A percentile compares a stretch with the other conserved stretches of the same genome.
These are phyloP conservation scores for Scaptomyza reducta DNA, from an alignment of 2,888 invertebrate species.

Conservation along the genomic window DNA sequence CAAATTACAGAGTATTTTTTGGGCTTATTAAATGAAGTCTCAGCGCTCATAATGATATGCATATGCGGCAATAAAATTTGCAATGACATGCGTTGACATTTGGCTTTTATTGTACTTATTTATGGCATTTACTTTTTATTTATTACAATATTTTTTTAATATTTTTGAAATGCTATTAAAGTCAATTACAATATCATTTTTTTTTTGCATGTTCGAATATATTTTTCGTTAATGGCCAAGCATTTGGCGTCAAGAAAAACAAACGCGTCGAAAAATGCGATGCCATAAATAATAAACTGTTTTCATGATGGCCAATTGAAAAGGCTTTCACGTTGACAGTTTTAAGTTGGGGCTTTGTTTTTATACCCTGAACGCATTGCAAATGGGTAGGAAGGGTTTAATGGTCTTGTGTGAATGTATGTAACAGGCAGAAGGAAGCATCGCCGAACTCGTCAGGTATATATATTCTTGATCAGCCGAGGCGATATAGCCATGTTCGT, in stretches of 20 bases:
- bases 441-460: too few relatives aligned
- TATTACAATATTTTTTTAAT: conserved; percentile 41
- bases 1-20: conserved; percentile 3
- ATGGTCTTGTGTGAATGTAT: too few relatives aligned
- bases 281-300: conserved; percentile 64
- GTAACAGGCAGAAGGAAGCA: too few relatives aligned
- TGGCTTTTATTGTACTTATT: conserved; percentile 56
- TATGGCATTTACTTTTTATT: conserved; percentile 59
- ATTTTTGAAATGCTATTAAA: conserved; percentile 63
- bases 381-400: too few relatives aligned
- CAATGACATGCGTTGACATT: conserved; percentile 38
- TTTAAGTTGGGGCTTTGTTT: conserved; percentile 31
- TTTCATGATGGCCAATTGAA: conserved; percentile 52
- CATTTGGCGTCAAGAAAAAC: conserved; percentile 10
- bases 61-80: conserved; percentile 49
- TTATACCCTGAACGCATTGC: too few relatives aligned
- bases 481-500: too few relatives aligned
- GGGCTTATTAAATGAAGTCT: conserved; percentile 4
- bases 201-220: conserved; percentile 16
- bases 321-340: conserved; percentile 45
- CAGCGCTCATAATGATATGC: conserved; percentile 16
- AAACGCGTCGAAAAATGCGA: conserved; percentile 1
- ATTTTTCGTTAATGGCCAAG: conserved; percentile 51
- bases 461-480: too few relatives aligned
- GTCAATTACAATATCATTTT: conserved; percentile 64